phyloP scores from a whole-genome alignment of 2,888 invertebrate species.

The Apamea crenata region DNA sequence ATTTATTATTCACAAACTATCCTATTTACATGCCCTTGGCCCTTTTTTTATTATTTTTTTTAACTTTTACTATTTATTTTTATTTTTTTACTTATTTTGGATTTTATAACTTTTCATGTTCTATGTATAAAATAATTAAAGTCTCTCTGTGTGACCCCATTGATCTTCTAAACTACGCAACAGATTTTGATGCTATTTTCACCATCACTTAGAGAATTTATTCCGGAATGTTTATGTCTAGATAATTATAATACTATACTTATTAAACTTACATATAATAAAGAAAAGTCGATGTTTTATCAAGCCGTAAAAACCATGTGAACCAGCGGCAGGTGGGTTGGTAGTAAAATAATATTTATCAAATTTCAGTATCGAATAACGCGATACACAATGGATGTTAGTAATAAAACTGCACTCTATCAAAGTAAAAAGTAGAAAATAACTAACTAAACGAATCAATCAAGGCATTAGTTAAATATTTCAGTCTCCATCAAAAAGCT shows the following conservation, averaged over 20 bases:
- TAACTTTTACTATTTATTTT: too few relatives aligned
- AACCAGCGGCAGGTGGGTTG: neutral
- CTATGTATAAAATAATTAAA: neutral
- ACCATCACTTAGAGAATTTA: too few relatives aligned
- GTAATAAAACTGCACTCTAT: neutral
- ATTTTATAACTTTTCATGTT: too few relatives aligned
- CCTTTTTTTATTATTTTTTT: too few relatives aligned
- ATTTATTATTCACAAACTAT: too few relatives aligned
- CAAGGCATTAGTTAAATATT: slow-evolving; percentile 46
- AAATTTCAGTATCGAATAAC: neutral
- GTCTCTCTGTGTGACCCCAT: neutral
- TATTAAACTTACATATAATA: too few relatives aligned
- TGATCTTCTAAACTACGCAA: neutral
- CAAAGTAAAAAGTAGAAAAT: slow-evolving; percentile 14
- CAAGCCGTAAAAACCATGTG: neutral
- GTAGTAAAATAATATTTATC: neutral
- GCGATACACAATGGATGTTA: neutral
- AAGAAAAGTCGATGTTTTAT: too few relatives aligned
- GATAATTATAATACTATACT: too few relatives aligned
- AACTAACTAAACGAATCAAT: slow-evolving; percentile 40
- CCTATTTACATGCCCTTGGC: too few relatives aligned
- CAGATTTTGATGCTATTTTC: neutral
- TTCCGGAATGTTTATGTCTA: too few relatives aligned
- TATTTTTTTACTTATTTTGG: too few relatives aligned
- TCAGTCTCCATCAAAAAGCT: slow-evolving; percentile 26